These are phyloP conservation scores for Synergus umbraculus DNA, from an alignment of 2,888 invertebrate species.

Conservation along the genomic window DNA sequence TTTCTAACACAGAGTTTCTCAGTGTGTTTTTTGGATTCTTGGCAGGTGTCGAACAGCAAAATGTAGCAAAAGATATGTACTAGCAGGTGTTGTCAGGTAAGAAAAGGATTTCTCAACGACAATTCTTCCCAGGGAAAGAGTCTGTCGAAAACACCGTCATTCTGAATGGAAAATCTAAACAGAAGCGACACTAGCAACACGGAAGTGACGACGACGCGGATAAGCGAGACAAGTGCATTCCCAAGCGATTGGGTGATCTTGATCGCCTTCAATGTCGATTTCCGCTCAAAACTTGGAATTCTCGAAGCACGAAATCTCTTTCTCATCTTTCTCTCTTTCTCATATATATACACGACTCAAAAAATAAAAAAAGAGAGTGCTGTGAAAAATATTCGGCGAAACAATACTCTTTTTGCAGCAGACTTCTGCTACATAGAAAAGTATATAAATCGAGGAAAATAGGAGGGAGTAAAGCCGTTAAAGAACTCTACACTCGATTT, in stretches of 20 bases:
- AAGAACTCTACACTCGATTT: conserved; percentile 5
- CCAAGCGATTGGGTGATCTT: conserved; percentile 22
- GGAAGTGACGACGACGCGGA: background rate
- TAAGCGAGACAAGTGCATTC: conserved; percentile 31
- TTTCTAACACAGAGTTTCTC: no score
- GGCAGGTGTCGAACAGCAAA: background rate
- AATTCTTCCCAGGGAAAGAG: conserved; percentile 57
- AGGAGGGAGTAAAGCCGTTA: conserved; percentile 3
- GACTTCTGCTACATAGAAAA: conserved; percentile 2
- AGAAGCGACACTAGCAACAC: conserved; percentile 9
- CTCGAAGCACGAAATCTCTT: conserved; percentile 33
- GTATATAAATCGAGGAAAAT: conserved; percentile 18
- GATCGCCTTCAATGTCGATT: conserved; percentile 31
- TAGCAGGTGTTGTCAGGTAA: background rate
- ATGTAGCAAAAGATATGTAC: background rate
- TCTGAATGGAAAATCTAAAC: conserved; percentile 32
- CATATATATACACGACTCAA: background rate
- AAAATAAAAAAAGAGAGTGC: background rate
- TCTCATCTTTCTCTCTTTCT: background rate
- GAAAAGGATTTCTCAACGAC: conserved; percentile 6
- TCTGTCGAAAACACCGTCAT: conserved; percentile 38
- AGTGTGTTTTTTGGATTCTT: background rate
- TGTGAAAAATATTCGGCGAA: background rate
- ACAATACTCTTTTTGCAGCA: background rate
- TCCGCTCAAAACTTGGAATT: conserved; percentile 11